Evolutionary conservation across 2,113 vertebrate species (phyloP), one percentile per base, ranked within the genome.

Genomic region (Crotalus helleri): DNA sequence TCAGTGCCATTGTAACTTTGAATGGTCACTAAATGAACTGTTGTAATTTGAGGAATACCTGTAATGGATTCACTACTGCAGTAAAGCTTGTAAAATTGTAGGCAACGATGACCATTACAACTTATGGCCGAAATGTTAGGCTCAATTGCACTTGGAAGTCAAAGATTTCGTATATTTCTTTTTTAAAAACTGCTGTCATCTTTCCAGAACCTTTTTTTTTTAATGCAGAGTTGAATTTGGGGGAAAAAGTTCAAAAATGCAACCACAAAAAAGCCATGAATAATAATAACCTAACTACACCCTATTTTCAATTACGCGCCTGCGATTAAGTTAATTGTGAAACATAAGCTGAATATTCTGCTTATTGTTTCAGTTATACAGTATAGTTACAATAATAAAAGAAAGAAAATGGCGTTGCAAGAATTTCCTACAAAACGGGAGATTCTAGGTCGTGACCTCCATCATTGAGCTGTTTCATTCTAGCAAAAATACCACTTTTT

Each of bases 351-450:
- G 17, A 85, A 90, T 94, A 85, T 94, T 89, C 69, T 90, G 97
- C 98, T 97, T 97, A 99, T 99, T 15, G 61, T n/a, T n/a, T 69
- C 61, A 69, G 61, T n/a, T 69, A 69, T 49, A 49, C 46, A 49
- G 1, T n/a, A 69, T 69, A 12, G 12, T n/a, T 69, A 69, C 29
- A 69, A n/a, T 69, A n/a, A n/a, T 69, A 69, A 69, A 69, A 69
- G 26, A 64, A 64, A 29, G 61, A 69, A n/a, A 69, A 69, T 69
- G 61, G 61, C 29, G n/a, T 69, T 69, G 29, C 29, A 69, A 69
- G 12, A n/a, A 4, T 69, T 69, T 2, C 29, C 26, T 11, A n/a
- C 29, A n/a, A 69, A 69, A n/a, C 1, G 61, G 29, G 29, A 69
- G 61, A 69, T 69, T 69, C 61, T 49, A 29, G 24, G 23, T 21